Evolutionary conservation across 1,140 invertebrate species (phyloP).

Genomic region (Drosophila santomea): DNA sequence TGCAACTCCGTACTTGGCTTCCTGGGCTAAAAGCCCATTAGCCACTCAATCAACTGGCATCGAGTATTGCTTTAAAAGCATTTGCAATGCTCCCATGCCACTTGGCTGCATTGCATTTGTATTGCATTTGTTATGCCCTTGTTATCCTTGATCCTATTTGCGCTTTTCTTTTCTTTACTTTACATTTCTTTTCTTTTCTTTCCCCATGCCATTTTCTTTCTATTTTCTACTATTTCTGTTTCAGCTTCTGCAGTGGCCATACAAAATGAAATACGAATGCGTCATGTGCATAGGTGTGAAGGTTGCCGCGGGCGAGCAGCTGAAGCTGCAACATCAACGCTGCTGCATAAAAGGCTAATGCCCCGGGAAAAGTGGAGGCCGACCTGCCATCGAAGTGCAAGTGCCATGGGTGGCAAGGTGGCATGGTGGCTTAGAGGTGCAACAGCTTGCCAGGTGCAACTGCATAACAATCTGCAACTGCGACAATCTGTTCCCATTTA

Average conservation of each 20-base stretch:
- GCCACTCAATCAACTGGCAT: conserved; percentile 55
- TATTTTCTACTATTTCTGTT: neutral
- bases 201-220: neutral
- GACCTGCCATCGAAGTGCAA: conserved; percentile 8
- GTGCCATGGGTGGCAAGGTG: conserved; percentile 13
- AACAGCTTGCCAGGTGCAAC: conserved; percentile 51
- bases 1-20: neutral
- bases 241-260: conserved; percentile 46
- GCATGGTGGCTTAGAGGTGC: conserved; percentile 36
- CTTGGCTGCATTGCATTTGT: conserved; percentile 11
- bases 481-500: conserved; percentile 47
- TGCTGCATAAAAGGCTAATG: conserved; percentile 54
- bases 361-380: conserved; percentile 32
- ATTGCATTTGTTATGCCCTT: conserved; percentile 24
- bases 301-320: conserved; percentile 38
- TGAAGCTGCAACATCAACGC: conserved; percentile 16
- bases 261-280: conserved; percentile 20
- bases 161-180: conserved; percentile 25
- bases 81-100: conserved; percentile 18
- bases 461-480: conserved; percentile 9
- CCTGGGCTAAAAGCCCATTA: conserved; percentile 53
- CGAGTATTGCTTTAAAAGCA: conserved; percentile 47
- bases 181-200: no score
- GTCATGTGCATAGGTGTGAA: conserved; percentile 53
- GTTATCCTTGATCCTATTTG: conserved; percentile 73